Percentiles rank a stretch among this genome's conserved stretches.
phyloP scores from a whole-genome alignment of 1,140 invertebrate genomes.

The Drosophila kepulauana region DNA sequence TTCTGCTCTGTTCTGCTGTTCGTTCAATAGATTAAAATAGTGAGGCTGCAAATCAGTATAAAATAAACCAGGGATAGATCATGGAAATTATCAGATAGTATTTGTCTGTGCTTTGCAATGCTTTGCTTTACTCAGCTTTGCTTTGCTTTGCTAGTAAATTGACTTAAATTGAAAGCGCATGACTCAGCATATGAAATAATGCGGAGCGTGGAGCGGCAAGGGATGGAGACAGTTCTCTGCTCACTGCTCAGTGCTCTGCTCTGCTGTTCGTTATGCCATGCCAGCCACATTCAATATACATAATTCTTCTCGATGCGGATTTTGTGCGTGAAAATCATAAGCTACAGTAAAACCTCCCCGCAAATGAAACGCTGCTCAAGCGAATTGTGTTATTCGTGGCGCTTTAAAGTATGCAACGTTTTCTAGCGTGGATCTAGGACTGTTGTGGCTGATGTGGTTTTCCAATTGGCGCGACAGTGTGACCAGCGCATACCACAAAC shows the following conservation, averaged over 20 bases:
- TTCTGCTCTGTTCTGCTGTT: not conserved
- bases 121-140: conserved; percentile 32
- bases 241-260: too few species aligned
- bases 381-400: not conserved
- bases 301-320: conserved; percentile 44
- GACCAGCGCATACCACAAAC: conserved; percentile 11
- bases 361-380: not conserved
- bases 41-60: not conserved
- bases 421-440: not conserved
- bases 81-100: conserved; percentile 50
- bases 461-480: conserved; percentile 9
- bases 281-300: conserved; percentile 18
- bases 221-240: not conserved
- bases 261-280: not conserved
- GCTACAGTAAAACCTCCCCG: conserved; percentile 30
- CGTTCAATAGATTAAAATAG: not conserved
- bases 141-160: conserved; percentile 63
- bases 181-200: conserved; percentile 69
- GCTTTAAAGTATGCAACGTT: conserved; percentile 38
- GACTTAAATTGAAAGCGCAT: conserved; percentile 80
- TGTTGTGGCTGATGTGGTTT: not conserved
- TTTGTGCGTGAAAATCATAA: conserved; percentile 61
- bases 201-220: not conserved
- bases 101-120: conserved; percentile 46
- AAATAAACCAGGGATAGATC: conserved; percentile 3